phyloP scores from a whole-genome alignment of 2,797 vertebrate genomes.

The Acanthiza pusilla region DNA sequence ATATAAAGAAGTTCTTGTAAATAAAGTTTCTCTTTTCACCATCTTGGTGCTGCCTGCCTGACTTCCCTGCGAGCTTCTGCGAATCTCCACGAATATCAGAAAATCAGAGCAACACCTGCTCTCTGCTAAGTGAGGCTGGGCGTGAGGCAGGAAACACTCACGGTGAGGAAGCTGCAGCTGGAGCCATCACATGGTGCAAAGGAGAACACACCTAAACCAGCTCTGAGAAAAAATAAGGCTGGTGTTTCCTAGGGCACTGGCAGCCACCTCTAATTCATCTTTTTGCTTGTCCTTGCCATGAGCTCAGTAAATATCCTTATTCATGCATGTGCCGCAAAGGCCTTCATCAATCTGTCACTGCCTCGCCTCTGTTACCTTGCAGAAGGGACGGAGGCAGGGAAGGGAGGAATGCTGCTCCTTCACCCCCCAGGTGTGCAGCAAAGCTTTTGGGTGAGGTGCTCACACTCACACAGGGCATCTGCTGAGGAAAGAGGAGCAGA shows the following conservation, averaged over 20 bases:
- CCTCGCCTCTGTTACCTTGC: neutral
- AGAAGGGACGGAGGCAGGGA: neutral
- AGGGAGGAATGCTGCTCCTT: neutral
- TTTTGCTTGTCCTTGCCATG: neutral
- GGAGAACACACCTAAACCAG: neutral
- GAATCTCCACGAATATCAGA: too few species aligned
- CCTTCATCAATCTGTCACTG: neutral
- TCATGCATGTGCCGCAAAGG: neutral
- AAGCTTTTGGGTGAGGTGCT: neutral
- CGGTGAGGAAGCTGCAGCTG: neutral
- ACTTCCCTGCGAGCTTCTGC: too few species aligned
- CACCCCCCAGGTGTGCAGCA: neutral
- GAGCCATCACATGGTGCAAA: fast-evolving
- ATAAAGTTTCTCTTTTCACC: too few species aligned
- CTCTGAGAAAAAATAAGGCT: neutral
- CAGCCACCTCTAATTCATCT: neutral
- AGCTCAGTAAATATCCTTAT: neutral
- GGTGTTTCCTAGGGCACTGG: neutral
- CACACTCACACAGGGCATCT: neutral
- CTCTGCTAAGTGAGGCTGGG: too few species aligned
- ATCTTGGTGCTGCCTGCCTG: too few species aligned
- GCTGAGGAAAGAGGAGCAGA: neutral
- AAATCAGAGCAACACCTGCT: too few species aligned
- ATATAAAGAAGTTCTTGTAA: too few species aligned
- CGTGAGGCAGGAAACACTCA: neutral